Percentiles rank a stretch among this genome's conserved stretches.
phyloP scores from a whole-genome alignment of 1,140 invertebrate species.

The Camponotus pennsylvanicus region DNA sequence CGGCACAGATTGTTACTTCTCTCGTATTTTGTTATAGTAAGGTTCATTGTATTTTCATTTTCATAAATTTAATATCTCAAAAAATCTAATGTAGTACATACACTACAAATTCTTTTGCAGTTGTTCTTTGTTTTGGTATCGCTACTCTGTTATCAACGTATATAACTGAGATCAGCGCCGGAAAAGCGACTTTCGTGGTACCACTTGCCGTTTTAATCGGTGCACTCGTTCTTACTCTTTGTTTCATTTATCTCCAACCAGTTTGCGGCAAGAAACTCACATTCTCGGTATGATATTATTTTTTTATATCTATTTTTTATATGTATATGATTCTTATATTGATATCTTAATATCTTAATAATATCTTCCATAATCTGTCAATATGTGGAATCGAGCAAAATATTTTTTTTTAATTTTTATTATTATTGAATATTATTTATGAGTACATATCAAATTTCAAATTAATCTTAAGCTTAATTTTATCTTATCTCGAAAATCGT shows the following conservation, averaged over 20 bases:
- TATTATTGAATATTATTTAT: slow-evolving; percentile 18
- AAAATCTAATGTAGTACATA: slow-evolving; percentile 9
- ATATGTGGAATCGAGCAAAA: neutral
- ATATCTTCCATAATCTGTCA: neutral
- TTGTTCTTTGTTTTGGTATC: slow-evolving; percentile 86
- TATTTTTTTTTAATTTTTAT: neutral
- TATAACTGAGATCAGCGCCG: slow-evolving; percentile 81
- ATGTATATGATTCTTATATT: neutral
- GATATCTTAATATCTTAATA: neutral
- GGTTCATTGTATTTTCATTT: slow-evolving; percentile 52
- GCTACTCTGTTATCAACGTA: slow-evolving; percentile 84
- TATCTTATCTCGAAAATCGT: neutral
- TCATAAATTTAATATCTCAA: neutral
- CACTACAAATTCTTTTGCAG: slow-evolving; percentile 76
- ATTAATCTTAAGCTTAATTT: too few relatives aligned
- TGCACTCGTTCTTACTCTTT: slow-evolving; percentile 85
- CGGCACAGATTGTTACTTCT: slow-evolving; percentile 84
- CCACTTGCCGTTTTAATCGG: slow-evolving; percentile 78
- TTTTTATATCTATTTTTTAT: neutral
- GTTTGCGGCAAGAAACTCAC: slow-evolving; percentile 83
- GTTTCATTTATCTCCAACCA: slow-evolving; percentile 88
- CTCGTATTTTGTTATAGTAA: slow-evolving; percentile 87
- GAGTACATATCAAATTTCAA: neutral
- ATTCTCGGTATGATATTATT: slow-evolving; percentile 77
- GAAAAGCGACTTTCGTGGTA: slow-evolving; percentile 80